Base-by-base conservation (phyloP, 2,113 vertebrate species). In the Hemibagrus wyckioides region DNA sequence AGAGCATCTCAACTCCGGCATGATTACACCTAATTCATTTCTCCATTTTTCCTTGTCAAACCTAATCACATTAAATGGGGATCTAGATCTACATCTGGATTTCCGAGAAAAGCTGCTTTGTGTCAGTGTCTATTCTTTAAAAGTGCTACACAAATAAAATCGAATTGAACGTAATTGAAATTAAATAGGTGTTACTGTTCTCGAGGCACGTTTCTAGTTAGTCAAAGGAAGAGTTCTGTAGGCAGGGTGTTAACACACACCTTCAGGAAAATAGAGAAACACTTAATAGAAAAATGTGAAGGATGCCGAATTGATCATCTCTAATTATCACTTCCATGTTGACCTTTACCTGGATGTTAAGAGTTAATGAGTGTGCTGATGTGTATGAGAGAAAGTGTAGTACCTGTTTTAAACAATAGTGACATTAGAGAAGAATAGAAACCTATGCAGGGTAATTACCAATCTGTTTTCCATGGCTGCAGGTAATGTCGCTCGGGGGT, bases 401-500 rank as follows among this genome's bases (percentile, higher is more conserved):
- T 33, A 61, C 82, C n/a, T 61, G 76, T 89, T 81, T 80, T n/a
- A 84, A 91, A 88, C 54, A 88, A 36, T 52, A 65, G 23, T 87
- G 83, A 85, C 91, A 52, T 90, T 82, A 82, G 59, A 82, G 50
- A 90, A 83, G 71, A 71, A 54, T 84, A 50, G 33, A 63, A 83
- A 79, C 59, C 69, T 57, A n/a, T 79, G 80, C 56, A 85, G 75
- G 71, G 85, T 90, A 33, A 90, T 92, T 91, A 88, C 87, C 30
- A 52, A 79, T 87, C 79, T 89, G 83, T 90, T 92, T 91, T 86
- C 85, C 85, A 84, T 82, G 85, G 90, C 80, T 87, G 84, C 82
- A 82, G 83, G 84, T 88, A 90, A 91, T 67, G 82, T 91, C 85
- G 88, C 92, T 91, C 87, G 39, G 81, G 77, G 91, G 90, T 67